Percentiles rank a stretch among this genome's conserved stretches.
Conservation (phyloP, 2,888 invertebrate genomes). For the Apodemia zela region DNA sequence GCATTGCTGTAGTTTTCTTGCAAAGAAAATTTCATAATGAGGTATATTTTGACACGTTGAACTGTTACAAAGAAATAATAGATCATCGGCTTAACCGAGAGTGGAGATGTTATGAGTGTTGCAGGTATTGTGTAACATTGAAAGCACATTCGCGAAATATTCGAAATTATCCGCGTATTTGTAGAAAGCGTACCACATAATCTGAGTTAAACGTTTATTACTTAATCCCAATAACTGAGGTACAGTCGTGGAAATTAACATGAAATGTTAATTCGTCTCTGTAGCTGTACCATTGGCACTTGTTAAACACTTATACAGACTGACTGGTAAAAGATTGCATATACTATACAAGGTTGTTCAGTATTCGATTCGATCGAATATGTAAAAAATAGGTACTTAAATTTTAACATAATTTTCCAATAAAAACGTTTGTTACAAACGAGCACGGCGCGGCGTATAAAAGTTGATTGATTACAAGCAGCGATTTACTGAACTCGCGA, state of each 20-base stretch:
- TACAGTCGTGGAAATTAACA: not conserved
- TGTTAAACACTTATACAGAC: no score
- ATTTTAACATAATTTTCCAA: no score
- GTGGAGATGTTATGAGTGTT: not conserved
- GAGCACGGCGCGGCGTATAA: no score
- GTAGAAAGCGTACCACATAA: constrained; percentile 33
- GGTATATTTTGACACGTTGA: not conserved
- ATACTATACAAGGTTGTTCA: no score
- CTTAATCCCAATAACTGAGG: constrained; percentile 23
- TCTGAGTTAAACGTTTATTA: constrained; percentile 26
- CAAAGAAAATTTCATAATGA: not conserved
- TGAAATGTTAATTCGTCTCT: not conserved
- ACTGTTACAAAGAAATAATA: not conserved
- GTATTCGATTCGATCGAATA: no score
- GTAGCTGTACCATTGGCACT: no score
- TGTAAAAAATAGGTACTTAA: no score
- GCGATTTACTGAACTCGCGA: no score
- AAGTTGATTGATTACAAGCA: no score
- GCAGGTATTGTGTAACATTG: constrained; percentile 38
- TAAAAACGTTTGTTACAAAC: no score
- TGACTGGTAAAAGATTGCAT: no score
- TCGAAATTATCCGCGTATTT: constrained; percentile 38
- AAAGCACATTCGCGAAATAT: constrained; percentile 49
- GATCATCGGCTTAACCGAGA: not conserved
- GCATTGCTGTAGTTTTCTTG: not conserved